Percentiles rank a stretch among this genome's conserved stretches.
phyloP scores from a whole-genome alignment of 2,797 vertebrate genomes.

The Falco columbarius region DNA sequence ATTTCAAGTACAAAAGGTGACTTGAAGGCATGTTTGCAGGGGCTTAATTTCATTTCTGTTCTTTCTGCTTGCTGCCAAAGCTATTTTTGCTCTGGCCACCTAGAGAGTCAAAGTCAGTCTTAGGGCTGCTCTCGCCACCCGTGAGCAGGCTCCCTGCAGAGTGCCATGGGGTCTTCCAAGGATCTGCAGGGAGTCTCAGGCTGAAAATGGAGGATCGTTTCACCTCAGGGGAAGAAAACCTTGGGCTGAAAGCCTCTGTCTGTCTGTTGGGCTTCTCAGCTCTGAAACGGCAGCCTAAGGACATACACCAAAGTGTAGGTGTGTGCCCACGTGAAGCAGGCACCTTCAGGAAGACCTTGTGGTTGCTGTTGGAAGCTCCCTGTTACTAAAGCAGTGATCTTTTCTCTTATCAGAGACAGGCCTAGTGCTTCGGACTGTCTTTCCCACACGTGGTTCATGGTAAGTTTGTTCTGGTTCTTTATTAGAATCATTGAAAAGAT shows the following conservation, averaged over 20 bases:
- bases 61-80: background rate
- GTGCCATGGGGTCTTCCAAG: background rate
- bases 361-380: background rate
- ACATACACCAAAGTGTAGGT: rapidly evolving
- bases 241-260: background rate
- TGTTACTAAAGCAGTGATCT: background rate
- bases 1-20: background rate
- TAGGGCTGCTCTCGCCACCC: background rate
- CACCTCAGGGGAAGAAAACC: background rate
- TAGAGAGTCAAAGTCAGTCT: background rate
- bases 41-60: background rate
- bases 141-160: background rate
- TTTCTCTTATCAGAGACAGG: slow-evolving; percentile 32
- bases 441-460: slow-evolving; percentile 64
- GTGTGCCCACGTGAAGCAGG: background rate
- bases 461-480: background rate
- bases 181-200: background rate
- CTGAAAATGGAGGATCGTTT: background rate
- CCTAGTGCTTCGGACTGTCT: slow-evolving; percentile 59
- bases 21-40: background rate
- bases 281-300: background rate
- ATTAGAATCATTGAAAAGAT: background rate
- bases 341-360: background rate
- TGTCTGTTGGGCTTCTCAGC: background rate
- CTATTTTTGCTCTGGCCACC: background rate